Evolutionary conservation across 2,888 invertebrate species (phyloP), one percentile per base, ranked within the genome.

Genomic region (Anodontia alba): DNA sequence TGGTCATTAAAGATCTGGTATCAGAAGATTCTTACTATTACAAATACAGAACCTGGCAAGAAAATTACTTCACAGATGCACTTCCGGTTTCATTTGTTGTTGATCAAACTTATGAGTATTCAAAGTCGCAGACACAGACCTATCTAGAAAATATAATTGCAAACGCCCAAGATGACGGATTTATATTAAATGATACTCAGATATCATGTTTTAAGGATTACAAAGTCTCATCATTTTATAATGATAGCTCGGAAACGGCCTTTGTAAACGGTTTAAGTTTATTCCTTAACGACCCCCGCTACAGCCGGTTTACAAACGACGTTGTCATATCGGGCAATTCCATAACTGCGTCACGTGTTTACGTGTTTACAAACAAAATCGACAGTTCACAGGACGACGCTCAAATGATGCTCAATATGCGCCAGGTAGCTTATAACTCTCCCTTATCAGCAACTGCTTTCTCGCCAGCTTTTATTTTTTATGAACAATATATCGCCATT

Each of bases 311-410:
- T 68, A 20, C 51, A 29, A 81, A 84, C 31, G 84, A 87, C 38
- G 75, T 87, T 43, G 57, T 71, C 29, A 66, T 87, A 17, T 62
- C 62, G 62, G 71, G 57, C 3, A 67, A 62, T 20, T 5, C 26
- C 31, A 76, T 83, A 8, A 71, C 62, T 7, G 80, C 81, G 1
- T 80, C 81, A 0, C 95, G 98, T 80, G 97, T 98, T 92, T 95
- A 98, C 66, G 97, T 98, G 71, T 98, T 98, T 94, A 97, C 98
- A 0, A 97, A 97, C 3, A 97, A 98, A 91, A 97, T 98, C 57
- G 97, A 97, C 73, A 97, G 98, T 73, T 98, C 98, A n/a, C 89
- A 87, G 26, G 74, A 71, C 15, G 89, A 92, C 77, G 91, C 90
- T 0, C 67, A 87, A 33, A 75, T 91, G 57, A 92, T 92, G 91